phyloP scores from a whole-genome alignment of 2,113 vertebrate species.

The Oncorhynchus mykiss region DNA sequence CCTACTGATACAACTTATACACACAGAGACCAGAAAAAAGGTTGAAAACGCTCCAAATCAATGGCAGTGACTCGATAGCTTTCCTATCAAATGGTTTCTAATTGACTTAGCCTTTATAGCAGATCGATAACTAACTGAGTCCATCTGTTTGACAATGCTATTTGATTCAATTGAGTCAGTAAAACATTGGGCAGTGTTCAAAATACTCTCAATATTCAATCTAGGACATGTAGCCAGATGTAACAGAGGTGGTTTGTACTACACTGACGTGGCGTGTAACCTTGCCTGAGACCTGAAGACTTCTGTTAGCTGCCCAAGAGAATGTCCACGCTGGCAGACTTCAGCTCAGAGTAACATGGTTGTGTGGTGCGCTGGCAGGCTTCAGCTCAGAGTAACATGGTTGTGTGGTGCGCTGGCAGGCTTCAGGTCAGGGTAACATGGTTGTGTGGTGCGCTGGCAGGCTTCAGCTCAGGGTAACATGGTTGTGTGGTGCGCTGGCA shows the following conservation, averaged over 20 bases:
- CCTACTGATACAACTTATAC: neutral
- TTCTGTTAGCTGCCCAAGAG: too few relatives aligned
- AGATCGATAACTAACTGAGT: neutral
- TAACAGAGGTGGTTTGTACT: neutral
- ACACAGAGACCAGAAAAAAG: neutral
- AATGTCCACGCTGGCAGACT: too few relatives aligned
- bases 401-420: too few relatives aligned
- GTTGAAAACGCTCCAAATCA: neutral
- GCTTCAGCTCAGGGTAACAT: too few relatives aligned
- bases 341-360: too few relatives aligned
- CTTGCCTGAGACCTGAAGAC: too few relatives aligned
- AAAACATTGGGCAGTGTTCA: neutral
- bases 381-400: too few relatives aligned
- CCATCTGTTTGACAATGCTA: neutral
- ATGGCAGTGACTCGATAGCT: neutral
- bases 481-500: too few relatives aligned
- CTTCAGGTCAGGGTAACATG: too few relatives aligned
- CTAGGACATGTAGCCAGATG: neutral
- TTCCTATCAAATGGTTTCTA: slow-evolving; percentile 8
- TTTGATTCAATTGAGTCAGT: neutral
- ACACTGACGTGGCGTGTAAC: neutral
- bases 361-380: too few relatives aligned
- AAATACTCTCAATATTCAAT: neutral
- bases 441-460: too few relatives aligned
- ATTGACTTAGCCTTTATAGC: slow-evolving; percentile 5